A percentile compares a stretch with the other conserved stretches of the same genome.
phyloP scores from a whole-genome alignment of 2,113 vertebrate species.

The Otis tarda region DNA sequence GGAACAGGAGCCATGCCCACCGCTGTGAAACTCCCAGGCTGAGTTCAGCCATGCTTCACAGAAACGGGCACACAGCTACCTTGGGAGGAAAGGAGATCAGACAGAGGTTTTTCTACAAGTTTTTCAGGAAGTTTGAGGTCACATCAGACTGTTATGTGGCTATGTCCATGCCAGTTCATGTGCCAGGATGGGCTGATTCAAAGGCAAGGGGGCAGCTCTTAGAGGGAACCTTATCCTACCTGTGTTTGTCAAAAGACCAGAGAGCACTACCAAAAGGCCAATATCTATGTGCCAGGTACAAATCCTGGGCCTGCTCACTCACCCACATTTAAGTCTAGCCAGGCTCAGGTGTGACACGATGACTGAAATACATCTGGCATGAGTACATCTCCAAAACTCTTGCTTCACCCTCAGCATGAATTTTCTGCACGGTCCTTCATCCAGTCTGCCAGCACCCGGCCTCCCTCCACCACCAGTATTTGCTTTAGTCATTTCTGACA shows the following conservation, averaged over 20 bases:
- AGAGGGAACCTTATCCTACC: background rate
- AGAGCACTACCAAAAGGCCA: background rate
- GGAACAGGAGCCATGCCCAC: background rate
- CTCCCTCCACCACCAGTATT: background rate
- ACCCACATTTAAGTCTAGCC: background rate
- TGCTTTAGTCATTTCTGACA: background rate
- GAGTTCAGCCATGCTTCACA: background rate
- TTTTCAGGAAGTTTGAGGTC: background rate
- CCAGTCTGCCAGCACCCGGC: background rate
- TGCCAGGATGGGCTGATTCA: background rate
- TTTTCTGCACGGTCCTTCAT: background rate
- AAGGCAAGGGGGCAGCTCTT: background rate
- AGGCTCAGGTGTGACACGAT: background rate
- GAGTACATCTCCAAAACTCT: background rate
- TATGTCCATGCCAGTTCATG: background rate
- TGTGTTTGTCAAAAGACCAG: background rate
- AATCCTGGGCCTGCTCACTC: background rate
- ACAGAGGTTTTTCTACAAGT: background rate
- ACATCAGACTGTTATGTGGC: background rate
- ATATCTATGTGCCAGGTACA: background rate
- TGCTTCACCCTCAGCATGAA: background rate
- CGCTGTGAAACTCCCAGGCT: background rate
- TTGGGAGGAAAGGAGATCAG: background rate
- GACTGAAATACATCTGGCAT: background rate
- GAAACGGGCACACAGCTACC: background rate